Conservation (phyloP, 2,888 invertebrate genomes). For the Rapana venosa region DNA sequence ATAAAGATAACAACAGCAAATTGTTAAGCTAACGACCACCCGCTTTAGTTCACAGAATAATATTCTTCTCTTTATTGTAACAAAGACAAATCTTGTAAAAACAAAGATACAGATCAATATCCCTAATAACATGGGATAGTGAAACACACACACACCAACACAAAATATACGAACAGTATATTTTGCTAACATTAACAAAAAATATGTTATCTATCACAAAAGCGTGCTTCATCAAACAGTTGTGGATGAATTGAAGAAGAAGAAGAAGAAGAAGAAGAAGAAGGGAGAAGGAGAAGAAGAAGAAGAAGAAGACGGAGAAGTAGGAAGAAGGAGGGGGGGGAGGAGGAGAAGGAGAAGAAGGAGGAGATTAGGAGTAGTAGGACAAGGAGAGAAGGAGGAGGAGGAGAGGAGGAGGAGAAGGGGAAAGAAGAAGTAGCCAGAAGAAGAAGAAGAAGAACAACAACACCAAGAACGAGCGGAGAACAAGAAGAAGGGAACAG, state of each 20-base stretch:
- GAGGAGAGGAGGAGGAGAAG: not conserved
- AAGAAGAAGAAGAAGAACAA: not conserved
- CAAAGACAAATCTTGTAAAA: not conserved
- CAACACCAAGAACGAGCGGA: too few relatives aligned
- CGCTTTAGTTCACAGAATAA: not conserved
- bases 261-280: too few relatives aligned
- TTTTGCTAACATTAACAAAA: too few relatives aligned
- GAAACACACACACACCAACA: too few relatives aligned
- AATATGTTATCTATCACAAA: too few relatives aligned
- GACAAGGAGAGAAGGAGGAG: not conserved
- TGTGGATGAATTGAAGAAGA: too few relatives aligned
- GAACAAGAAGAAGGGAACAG: not conserved
- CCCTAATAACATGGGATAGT: not conserved
- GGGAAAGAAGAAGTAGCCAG: not conserved
- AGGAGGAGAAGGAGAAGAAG: not conserved
- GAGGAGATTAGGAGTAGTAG: not conserved
- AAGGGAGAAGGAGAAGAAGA: too few relatives aligned
- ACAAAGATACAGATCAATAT: not conserved
- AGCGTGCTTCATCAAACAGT: too few relatives aligned
- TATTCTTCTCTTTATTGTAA: too few relatives aligned
- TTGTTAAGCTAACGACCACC: not conserved
- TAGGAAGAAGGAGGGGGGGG: too few relatives aligned
- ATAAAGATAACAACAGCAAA: not conserved
- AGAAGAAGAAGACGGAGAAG: not conserved
- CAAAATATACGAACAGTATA: too few relatives aligned